Conservation (phyloP, 1,140 invertebrate genomes). For the Drosophila takahashii region DNA sequence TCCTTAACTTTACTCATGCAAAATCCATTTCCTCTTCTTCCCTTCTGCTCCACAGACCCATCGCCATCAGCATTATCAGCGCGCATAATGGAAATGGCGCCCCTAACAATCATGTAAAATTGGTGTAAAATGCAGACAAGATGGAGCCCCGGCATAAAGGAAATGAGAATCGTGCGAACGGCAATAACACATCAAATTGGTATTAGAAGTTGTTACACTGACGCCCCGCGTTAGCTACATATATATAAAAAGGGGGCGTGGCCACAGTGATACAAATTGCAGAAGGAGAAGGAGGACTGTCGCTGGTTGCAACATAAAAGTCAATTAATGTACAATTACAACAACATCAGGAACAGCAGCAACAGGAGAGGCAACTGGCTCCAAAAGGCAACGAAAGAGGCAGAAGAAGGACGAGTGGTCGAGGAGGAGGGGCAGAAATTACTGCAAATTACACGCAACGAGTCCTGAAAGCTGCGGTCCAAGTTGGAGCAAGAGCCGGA, state of each 20-base stretch:
- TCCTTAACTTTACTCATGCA: slow-evolving; percentile 39
- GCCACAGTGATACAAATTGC: slow-evolving; percentile 40
- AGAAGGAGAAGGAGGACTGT: slow-evolving; percentile 25
- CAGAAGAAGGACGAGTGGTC: neutral
- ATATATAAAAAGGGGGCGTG: slow-evolving; percentile 1
- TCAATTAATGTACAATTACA: slow-evolving; percentile 82
- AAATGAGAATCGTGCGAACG: slow-evolving; percentile 48
- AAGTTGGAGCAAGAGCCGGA: slow-evolving; percentile 53
- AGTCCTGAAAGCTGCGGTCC: slow-evolving; percentile 49
- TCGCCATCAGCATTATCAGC: slow-evolving; percentile 20
- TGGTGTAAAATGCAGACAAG: slow-evolving; percentile 53
- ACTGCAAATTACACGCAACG: slow-evolving; percentile 76
- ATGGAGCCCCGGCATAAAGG: slow-evolving; percentile 22
- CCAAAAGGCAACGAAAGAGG: neutral
- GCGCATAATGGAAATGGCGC: slow-evolving; percentile 62
- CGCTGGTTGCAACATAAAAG: slow-evolving; percentile 69
- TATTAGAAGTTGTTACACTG: slow-evolving; percentile 65
- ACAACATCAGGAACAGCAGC: slow-evolving; percentile 38
- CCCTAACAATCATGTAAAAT: slow-evolving; percentile 79
- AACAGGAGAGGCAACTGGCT: slow-evolving; percentile 26
- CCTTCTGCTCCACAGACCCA: slow-evolving; percentile 12
- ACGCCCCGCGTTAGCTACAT: slow-evolving; percentile 8
- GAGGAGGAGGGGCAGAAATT: slow-evolving; percentile 40
- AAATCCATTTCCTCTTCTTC: slow-evolving; percentile 33
- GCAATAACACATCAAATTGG: slow-evolving; percentile 71